Evolutionary conservation across 2,888 invertebrate genomes (phyloP).

Genomic region (Noctua pronuba): DNA sequence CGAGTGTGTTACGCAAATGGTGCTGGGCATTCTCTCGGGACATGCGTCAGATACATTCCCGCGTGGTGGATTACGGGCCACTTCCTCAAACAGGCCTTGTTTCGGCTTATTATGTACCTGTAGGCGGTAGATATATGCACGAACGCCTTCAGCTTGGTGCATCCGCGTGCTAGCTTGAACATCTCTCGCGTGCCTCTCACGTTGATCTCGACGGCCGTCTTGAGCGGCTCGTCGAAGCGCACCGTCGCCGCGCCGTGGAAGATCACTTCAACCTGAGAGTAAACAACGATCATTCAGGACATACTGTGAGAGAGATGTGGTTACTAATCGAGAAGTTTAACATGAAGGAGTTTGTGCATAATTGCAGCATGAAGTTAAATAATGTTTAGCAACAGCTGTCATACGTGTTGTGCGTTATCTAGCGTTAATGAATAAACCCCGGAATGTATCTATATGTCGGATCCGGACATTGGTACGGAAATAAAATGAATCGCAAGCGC

Average conservation of each 20-base stretch:
- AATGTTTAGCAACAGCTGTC: too few species aligned
- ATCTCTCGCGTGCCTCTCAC: slow-evolving; percentile 87
- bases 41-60: background rate
- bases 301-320: background rate
- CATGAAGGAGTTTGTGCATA: background rate
- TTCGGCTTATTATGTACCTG: slow-evolving; percentile 64
- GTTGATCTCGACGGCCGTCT: slow-evolving; percentile 85
- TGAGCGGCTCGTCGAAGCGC: slow-evolving; percentile 87
- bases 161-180: slow-evolving; percentile 80
- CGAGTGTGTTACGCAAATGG: background rate
- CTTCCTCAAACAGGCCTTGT: background rate
- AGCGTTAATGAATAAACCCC: too few species aligned
- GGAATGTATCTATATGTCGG: too few species aligned
- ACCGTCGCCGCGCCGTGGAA: slow-evolving; percentile 90
- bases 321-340: background rate
- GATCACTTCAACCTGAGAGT: slow-evolving; percentile 85
- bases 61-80: background rate
- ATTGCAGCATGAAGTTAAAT: too few species aligned
- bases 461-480: too few species aligned
- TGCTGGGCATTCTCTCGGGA: background rate
- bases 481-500: too few species aligned
- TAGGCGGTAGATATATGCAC: slow-evolving; percentile 98
- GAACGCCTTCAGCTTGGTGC: slow-evolving; percentile 88
- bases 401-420: background rate
- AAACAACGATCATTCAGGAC: background rate